Percentiles rank a stretch among this genome's conserved stretches.
Evolutionary conservation across 2,888 invertebrate genomes (phyloP).

Genomic region (Euplexia lucipara): DNA sequence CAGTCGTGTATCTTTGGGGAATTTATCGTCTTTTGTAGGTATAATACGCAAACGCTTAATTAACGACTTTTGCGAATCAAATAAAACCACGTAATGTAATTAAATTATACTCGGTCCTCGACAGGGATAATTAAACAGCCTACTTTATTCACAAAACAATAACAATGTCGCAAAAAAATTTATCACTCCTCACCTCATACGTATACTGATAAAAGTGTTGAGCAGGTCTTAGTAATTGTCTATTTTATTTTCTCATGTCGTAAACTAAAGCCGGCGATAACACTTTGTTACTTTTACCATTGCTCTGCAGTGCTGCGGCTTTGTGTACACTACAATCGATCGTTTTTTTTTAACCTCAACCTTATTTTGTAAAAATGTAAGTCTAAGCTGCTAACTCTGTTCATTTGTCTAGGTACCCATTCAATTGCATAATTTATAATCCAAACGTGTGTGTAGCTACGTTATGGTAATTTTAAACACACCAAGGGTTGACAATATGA

Average conservation of each 20-base stretch:
- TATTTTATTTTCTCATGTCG: constrained; percentile 57
- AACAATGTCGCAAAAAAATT: constrained; percentile 40
- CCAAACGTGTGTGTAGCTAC: constrained; percentile 30
- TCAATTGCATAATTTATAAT: constrained; percentile 44
- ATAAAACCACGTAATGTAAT: constrained; percentile 49
- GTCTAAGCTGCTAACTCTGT: constrained; percentile 23
- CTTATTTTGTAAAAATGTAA: constrained; percentile 59
- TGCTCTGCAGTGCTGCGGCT: constrained; percentile 48
- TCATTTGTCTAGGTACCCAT: constrained; percentile 15
- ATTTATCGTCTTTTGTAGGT: constrained; percentile 41
- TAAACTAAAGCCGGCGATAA: constrained; percentile 56
- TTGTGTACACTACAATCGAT: constrained; percentile 49
- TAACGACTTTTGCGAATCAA: constrained; percentile 51
- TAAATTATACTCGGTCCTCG: constrained; percentile 42
- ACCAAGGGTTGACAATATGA: constrained; percentile 44
- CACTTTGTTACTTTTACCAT: constrained; percentile 62
- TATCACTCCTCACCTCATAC: constrained; percentile 16
- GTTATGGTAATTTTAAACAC: constrained; percentile 53
- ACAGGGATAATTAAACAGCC: constrained; percentile 44
- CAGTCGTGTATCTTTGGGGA: constrained; percentile 27
- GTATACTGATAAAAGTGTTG: constrained; percentile 43
- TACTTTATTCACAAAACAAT: constrained; percentile 43
- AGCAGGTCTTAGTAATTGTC: constrained; percentile 46
- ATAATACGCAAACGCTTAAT: constrained; percentile 48
- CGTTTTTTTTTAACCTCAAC: constrained; percentile 53